A percentile compares a stretch with the other conserved stretches of the same genome.
Conservation (phyloP, 2,113 vertebrate species). For the Lampris incognitus region DNA sequence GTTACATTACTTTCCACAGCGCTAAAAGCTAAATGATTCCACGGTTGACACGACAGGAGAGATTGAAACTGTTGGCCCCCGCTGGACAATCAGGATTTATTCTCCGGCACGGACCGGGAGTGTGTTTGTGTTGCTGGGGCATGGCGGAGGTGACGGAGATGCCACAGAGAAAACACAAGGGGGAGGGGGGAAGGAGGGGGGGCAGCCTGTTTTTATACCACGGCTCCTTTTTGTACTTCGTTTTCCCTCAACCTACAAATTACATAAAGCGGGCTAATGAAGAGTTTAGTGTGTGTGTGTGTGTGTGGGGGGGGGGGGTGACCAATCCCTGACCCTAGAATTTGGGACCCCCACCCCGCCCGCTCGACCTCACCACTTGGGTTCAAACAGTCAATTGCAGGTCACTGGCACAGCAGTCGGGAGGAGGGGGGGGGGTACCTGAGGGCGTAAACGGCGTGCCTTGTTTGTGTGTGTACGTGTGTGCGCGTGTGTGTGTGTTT, state of each 20-base stretch:
- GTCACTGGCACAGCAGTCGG: conserved; percentile 82
- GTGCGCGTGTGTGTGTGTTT: conserved; percentile 16
- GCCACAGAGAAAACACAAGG: conserved; percentile 66
- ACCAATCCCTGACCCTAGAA: conserved; percentile 94
- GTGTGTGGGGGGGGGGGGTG: conserved; percentile 80
- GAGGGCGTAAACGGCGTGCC: conserved; percentile 47
- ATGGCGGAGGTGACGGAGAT: conserved; percentile 37
- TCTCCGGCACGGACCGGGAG: conserved; percentile 78
- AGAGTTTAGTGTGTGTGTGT: no score
- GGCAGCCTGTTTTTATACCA: conserved; percentile 78
- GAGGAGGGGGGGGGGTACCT: conserved; percentile 40
- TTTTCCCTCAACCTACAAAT: conserved; percentile 87
- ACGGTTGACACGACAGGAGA: conserved; percentile 85
- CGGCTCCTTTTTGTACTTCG: conserved; percentile 63
- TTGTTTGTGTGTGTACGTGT: conserved; percentile 14
- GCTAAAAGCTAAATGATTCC: conserved; percentile 86
- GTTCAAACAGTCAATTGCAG: conserved; percentile 97
- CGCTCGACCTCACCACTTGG: conserved; percentile 88
- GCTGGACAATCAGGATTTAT: conserved; percentile 89
- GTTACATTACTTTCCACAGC: conserved; percentile 36
- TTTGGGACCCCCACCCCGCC: conserved; percentile 80
- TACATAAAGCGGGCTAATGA: conserved; percentile 95
- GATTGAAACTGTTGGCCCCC: conserved; percentile 68
- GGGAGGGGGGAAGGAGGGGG: conserved; percentile 50
- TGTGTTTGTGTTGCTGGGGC: conserved; percentile 65